Base-by-base conservation (phyloP, 1,140 invertebrate species). In the Pogonomyrmex barbatus region DNA sequence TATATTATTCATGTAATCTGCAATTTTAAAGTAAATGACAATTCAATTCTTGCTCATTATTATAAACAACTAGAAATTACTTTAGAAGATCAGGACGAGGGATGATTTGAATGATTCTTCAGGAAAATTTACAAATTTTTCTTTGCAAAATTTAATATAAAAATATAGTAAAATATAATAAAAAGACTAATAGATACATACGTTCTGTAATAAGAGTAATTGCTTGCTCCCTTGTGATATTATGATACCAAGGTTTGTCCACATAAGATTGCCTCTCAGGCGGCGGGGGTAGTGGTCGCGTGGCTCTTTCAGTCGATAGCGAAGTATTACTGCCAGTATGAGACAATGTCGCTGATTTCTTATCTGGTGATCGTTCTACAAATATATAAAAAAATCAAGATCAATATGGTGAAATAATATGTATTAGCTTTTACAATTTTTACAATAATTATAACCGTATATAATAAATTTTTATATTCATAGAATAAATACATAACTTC, bases 181-280 rank as follows among this genome's bases (percentile, higher is more conserved):
- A 6, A 65, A 82, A 71, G 73, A 71, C 52, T n/a, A n/a, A 58
- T 17, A 50, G 33, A 36, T 30, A 90, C 94, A 85, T 76, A 94
- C 94, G 93, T 88, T 93, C 94, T 93, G 89, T 92, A 24, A 95
- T 94, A 39, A 95, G 91, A 70, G 79, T 62, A 70, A 73, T 93
- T 5, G 93, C 94, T 83, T 94, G 92, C 68, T 95, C 93, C 63
- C 94, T 92, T 0, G 93, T 93, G 3, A 95, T 75, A 87, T 94
- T 95, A 54, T 95, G 94, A 73, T 93, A 95, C 94, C 94, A 95
- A n/a, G 94, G 89, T 68, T 92, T 93, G 24, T 95, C 94, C 36
- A 90, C 79, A 76, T 93, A 94, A 5, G 94, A 93, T 39, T 92
- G 90, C 78, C 91, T 92, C 30, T 93, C 93, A 0, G 94, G 94